phyloP scores from a whole-genome alignment of 2,797 vertebrate species.

The Eupleurogrammus muticus region DNA sequence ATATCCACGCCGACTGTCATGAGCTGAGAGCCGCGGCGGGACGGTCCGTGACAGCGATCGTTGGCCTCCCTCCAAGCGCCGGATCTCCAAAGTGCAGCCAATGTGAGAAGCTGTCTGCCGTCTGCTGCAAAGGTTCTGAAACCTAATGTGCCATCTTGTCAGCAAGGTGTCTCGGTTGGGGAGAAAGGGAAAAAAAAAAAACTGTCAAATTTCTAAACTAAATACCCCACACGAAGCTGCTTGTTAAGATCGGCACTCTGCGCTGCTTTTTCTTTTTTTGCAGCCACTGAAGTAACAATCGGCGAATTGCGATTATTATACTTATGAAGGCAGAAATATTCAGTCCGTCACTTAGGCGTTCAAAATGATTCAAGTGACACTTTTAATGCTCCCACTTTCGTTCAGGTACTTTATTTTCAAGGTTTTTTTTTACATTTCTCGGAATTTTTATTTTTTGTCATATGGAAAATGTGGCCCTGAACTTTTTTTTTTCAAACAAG shows the following conservation, averaged over 20 bases:
- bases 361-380: neutral
- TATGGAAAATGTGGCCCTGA: neutral
- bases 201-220: conserved; percentile 26
- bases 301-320: neutral
- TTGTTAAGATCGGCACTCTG: neutral
- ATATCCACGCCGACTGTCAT: conserved; percentile 36
- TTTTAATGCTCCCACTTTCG: neutral
- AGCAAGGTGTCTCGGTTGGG: conserved; percentile 31
- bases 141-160: conserved; percentile 48
- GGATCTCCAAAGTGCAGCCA: conserved; percentile 48
- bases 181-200: conserved; percentile 1
- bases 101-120: conserved; percentile 49
- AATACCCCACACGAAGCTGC: conserved; percentile 14
- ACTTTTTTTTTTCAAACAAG: neutral
- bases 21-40: conserved; percentile 25
- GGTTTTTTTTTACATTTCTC: neutral
- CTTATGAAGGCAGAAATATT: neutral
- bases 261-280: too few species aligned
- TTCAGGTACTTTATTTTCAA: neutral
- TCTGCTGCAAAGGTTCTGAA: conserved; percentile 36
- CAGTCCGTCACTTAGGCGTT: neutral
- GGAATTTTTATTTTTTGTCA: neutral
- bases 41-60: conserved; percentile 44
- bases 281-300: neutral
- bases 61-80: conserved; percentile 37